Percentiles rank a stretch among this genome's conserved stretches.
phyloP scores from a whole-genome alignment of 2,888 invertebrate genomes.

The Lomographa bimaculata region DNA sequence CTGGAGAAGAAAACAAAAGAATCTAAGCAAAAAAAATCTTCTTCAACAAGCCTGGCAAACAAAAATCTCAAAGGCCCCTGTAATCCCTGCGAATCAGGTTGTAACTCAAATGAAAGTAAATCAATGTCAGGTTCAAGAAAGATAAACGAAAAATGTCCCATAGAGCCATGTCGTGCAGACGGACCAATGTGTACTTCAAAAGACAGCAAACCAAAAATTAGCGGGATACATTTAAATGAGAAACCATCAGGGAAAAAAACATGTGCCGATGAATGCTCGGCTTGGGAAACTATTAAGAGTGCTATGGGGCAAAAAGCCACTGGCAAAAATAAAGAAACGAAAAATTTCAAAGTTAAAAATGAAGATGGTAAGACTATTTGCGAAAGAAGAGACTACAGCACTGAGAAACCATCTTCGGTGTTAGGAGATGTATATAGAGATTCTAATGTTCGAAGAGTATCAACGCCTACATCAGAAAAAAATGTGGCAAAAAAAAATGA shows the following conservation, averaged over 20 bases:
- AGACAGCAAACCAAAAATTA: constrained; percentile 24
- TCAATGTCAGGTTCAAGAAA: too few species aligned
- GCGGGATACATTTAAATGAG: constrained; percentile 49
- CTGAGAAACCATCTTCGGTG: constrained; percentile 37
- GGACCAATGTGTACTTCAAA: constrained; percentile 1
- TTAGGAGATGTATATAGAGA: constrained; percentile 50
- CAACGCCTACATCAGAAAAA: constrained; percentile 38
- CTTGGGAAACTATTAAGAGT: constrained; percentile 20
- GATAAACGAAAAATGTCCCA: too few species aligned
- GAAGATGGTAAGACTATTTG: constrained; percentile 57
- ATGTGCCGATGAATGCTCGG: constrained; percentile 36
- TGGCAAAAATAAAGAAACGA: constrained; percentile 50
- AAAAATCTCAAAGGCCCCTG: too few species aligned
- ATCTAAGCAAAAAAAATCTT: too few species aligned
- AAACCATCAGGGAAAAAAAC: constrained; percentile 38
- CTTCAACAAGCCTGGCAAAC: too few species aligned
- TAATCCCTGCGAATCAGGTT: too few species aligned
- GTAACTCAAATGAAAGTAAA: too few species aligned
- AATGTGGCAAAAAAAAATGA: constrained; percentile 34
- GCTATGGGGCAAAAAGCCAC: too few species aligned
- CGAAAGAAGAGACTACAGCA: constrained; percentile 55
- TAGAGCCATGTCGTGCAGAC: too few species aligned
- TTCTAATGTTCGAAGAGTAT: constrained; percentile 47
- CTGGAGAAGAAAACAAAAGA: too few species aligned
- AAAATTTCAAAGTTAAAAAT: constrained; percentile 57